Base-by-base conservation (phyloP, 2,113 vertebrate genomes). In the Epinephelus moara region DNA sequence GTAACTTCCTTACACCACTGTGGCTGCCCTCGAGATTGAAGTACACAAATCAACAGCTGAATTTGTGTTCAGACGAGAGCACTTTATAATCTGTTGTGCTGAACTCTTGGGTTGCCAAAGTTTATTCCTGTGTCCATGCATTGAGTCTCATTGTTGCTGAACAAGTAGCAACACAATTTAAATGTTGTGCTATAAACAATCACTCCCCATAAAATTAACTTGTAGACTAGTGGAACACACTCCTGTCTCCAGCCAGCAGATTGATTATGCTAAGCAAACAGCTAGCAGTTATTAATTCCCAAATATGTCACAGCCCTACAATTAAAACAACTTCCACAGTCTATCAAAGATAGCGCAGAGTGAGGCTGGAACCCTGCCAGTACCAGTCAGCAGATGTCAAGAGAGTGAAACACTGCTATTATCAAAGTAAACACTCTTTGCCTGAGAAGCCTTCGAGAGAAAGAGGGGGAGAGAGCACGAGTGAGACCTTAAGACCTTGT, bases 401-500 rank as follows among this genome's bases (percentile, higher is more conserved):
- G 83, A 71, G 78, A 76, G 78, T 61, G 77, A 85, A 87, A 82
- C 72, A 60, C 47, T 57, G 55, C 66, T 56, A 69, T 89, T 85
- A 70, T 87, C 71, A 88, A 81, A 83, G 74, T 78, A 85, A 86
- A 85, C 70, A 66, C 69, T 63, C 74, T 55, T 50, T 67, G 75
- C 78, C 53, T 33, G 71, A 79, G 75, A 79, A 81, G 61, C 59
- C 70, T 74, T 7, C 18, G 42, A 11, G 25, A 23, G 45, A 12
- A 63, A 10, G 42, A 25, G 27, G 21, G 63, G 37, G 18, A 59
- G 62, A 60, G 50, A 70, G 40, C 15, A 37, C n/a, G 70, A 79
- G 60, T 40, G 53, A 75, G 74, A 75, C 68, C 63, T 63, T 33
- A 57, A 80, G 75, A 79, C 59, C 33, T 59, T 72, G 60, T 73